Evolutionary conservation across 2,888 invertebrate genomes (phyloP).

Genomic region (Stenoptilia bipunctidactyla): DNA sequence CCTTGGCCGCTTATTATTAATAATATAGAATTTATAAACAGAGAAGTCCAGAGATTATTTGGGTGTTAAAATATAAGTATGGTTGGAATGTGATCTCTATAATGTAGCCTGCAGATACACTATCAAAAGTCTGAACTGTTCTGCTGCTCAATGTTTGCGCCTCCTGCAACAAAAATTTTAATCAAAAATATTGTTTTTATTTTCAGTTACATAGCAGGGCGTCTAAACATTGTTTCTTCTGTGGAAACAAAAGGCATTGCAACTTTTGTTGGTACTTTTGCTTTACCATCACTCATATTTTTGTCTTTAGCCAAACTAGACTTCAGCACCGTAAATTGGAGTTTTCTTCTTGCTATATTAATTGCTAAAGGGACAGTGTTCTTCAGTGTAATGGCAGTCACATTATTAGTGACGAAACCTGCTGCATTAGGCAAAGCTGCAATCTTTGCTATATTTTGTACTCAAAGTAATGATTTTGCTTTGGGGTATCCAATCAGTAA

Average conservation of each 20-base stretch:
- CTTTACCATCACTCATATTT: constrained; percentile 92
- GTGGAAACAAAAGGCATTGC: constrained; percentile 91
- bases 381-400: constrained; percentile 80
- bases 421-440: constrained; percentile 88
- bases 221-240: constrained; percentile 84
- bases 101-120: too few relatives aligned
- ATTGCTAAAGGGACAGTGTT: constrained; percentile 90
- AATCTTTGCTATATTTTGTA: constrained; percentile 93
- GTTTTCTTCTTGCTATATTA: constrained; percentile 87
- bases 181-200: constrained; percentile 4
- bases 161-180: too few relatives aligned
- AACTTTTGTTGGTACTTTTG: constrained; percentile 94
- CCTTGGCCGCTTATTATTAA: too few relatives aligned
- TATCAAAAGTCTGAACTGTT: too few relatives aligned
- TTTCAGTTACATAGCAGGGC: constrained; percentile 86
- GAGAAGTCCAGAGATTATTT: too few relatives aligned
- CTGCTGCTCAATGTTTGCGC: too few relatives aligned
- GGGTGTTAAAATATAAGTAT: too few relatives aligned
- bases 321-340: constrained; percentile 90
- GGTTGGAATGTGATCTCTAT: too few relatives aligned
- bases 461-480: constrained; percentile 98
- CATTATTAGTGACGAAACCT: constrained; percentile 84
- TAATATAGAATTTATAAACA: too few relatives aligned
- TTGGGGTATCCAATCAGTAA: constrained; percentile 95
- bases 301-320: constrained; percentile 88